A percentile compares a stretch with the other conserved stretches of the same genome.
These are phyloP conservation scores for Aspidiotus rigidus DNA, from an alignment of 2,888 invertebrate genomes.

Conservation along the genomic window DNA sequence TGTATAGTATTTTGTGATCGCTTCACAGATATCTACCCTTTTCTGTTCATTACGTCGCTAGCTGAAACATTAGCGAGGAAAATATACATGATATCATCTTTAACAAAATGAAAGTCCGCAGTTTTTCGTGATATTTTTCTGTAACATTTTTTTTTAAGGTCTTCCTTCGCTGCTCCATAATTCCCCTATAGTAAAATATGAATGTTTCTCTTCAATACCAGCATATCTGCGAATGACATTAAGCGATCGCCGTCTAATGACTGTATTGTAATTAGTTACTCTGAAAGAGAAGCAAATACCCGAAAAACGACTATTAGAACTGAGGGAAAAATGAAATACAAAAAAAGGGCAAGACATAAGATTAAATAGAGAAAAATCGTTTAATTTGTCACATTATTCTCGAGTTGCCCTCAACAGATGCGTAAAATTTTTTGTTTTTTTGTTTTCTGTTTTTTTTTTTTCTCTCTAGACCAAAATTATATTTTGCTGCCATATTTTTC, in stretches of 20 bases:
- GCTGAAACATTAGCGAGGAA: neutral
- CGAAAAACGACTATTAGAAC: neutral
- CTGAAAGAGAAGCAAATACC: neutral
- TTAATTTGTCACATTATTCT: slow-evolving; percentile 31
- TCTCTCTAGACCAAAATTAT: slow-evolving; percentile 18
- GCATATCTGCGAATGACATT: slow-evolving; percentile 12
- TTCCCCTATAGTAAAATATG: neutral
- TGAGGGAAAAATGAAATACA: neutral
- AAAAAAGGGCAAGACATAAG: slow-evolving; percentile 17
- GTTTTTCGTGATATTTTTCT: neutral
- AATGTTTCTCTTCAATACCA: neutral
- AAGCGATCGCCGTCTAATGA: slow-evolving; percentile 18
- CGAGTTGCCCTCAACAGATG: slow-evolving; percentile 31
- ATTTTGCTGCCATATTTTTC: slow-evolving; percentile 31
- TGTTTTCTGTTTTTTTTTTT: neutral
- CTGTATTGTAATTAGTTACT: slow-evolving; percentile 8
- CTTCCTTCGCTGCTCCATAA: neutral
- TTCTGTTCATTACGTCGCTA: neutral
- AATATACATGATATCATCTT: neutral
- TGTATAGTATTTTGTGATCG: neutral
- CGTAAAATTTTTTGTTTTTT: slow-evolving; percentile 9
- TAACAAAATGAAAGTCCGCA: neutral
- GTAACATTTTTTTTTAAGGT: neutral
- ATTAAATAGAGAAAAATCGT: slow-evolving; percentile 21
- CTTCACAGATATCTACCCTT: neutral